Conservation (phyloP, 92 coral and sea anemone species). For the Epizoanthus fatuus region DNA sequence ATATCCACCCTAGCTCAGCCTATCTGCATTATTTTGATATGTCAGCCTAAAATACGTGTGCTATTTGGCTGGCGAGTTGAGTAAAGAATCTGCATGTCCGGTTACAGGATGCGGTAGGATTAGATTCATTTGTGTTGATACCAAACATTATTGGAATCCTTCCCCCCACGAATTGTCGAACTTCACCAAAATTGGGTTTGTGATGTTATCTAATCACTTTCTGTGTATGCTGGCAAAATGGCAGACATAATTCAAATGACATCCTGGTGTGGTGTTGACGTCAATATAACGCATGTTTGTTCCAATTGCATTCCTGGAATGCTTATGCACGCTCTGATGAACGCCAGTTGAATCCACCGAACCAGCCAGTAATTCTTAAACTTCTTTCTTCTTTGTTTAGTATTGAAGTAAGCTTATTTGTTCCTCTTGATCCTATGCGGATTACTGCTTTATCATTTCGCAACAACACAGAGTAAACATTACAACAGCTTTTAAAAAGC, state of each 20-base stretch:
- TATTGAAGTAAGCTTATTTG: no score
- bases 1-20: no score
- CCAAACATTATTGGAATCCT: neutral
- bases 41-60: neutral
- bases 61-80: neutral
- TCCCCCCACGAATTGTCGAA: neutral
- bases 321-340: no score
- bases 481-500: no score
- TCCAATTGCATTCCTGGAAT: neutral
- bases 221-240: neutral
- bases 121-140: neutral
- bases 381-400: no score
- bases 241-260: neutral
- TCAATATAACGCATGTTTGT: neutral
- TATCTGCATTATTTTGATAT: no score
- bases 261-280: neutral
- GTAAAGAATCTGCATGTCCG: neutral
- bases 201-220: conserved; percentile 18
- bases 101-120: neutral
- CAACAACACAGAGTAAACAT: no score
- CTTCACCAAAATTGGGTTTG: conserved; percentile 1
- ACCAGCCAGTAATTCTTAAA: no score
- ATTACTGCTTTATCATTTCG: no score
- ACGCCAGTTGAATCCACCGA: no score
- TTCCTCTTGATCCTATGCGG: no score